A percentile compares a stretch with the other conserved stretches of the same genome.
Evolutionary conservation across 2,888 invertebrate genomes (phyloP).

Genomic region (Drosophila mulleri): DNA sequence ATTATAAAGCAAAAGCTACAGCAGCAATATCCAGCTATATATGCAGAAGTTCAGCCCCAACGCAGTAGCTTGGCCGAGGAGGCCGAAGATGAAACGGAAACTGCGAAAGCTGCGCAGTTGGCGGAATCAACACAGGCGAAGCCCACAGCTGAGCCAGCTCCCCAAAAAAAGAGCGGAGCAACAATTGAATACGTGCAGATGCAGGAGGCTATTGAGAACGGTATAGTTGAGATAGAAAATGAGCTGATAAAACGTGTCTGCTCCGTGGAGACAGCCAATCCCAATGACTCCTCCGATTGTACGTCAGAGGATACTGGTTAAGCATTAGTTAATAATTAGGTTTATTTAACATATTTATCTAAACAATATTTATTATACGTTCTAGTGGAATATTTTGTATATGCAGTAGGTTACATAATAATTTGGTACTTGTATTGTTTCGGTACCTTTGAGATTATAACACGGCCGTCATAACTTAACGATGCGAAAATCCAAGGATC

Average conservation of each 20-base stretch:
- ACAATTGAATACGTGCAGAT: conserved; percentile 85
- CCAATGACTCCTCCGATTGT: conserved; percentile 88
- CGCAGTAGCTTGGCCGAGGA: conserved; percentile 85
- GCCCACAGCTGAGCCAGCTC: conserved; percentile 53
- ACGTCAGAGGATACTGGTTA: conserved; percentile 87
- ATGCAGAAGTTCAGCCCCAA: conserved; percentile 87
- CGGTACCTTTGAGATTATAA: conserved; percentile 97
- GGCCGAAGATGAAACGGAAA: conserved; percentile 85
- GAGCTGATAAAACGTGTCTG: conserved; percentile 85
- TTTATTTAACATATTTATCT: conserved; percentile 31
- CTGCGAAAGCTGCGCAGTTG: conserved; percentile 61
- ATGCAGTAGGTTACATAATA: conserved; percentile 87
- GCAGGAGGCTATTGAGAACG: conserved; percentile 85
- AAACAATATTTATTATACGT: conserved; percentile 20
- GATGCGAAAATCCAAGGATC: conserved; percentile 99
- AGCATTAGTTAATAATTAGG: conserved; percentile 7
- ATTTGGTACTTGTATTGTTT: conserved; percentile 97
- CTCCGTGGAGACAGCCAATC: conserved; percentile 88
- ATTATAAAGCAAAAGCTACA: conserved; percentile 92
- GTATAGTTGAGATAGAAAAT: conserved; percentile 83
- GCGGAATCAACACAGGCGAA: conserved; percentile 40
- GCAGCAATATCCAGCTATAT: conserved; percentile 89
- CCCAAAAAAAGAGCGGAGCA: conserved; percentile 65
- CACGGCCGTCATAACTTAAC: conserved; percentile 96
- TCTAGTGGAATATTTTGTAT: conserved; percentile 16